Evolutionary conservation across 2,888 invertebrate species (phyloP).

Genomic region (Tetheella fluctuosa): DNA sequence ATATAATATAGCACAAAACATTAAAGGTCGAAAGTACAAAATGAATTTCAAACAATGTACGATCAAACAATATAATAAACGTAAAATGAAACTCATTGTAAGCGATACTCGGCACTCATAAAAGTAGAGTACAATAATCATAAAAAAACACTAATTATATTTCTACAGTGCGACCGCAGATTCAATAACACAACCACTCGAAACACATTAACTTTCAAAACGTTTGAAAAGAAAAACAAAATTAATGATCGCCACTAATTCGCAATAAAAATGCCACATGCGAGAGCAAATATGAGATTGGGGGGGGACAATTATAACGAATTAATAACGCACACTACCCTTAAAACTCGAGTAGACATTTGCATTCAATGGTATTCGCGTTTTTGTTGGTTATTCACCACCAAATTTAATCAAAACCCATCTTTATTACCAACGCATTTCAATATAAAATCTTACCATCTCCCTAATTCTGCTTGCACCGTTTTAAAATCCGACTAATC

Average conservation of each 20-base stretch:
- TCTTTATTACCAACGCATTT: slow-evolving; percentile 26
- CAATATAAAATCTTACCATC: slow-evolving; percentile 27
- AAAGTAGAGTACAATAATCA: slow-evolving; percentile 52
- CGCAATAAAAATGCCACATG: slow-evolving; percentile 85
- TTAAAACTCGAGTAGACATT: slow-evolving; percentile 82
- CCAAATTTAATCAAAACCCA: slow-evolving; percentile 31
- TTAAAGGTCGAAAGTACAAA: slow-evolving; percentile 23
- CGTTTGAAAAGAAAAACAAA: slow-evolving; percentile 77
- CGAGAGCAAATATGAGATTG: slow-evolving; percentile 73
- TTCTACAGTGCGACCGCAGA: slow-evolving; percentile 21
- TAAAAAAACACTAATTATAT: slow-evolving; percentile 66
- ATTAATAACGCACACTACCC: slow-evolving; percentile 83
- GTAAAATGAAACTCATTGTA: slow-evolving; percentile 59
- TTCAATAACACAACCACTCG: slow-evolving; percentile 65
- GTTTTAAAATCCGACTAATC: slow-evolving; percentile 39
- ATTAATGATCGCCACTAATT: slow-evolving; percentile 83
- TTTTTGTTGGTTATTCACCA: slow-evolving; percentile 66
- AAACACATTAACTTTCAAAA: slow-evolving; percentile 72
- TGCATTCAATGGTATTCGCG: slow-evolving; percentile 78
- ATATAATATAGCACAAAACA: slow-evolving; percentile 5
- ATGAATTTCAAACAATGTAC: slow-evolving; percentile 44
- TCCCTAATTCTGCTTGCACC: slow-evolving; percentile 35
- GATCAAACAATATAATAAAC: slow-evolving; percentile 46
- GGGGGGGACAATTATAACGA: slow-evolving; percentile 82
- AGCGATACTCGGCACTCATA: slow-evolving; percentile 64